Evolutionary conservation across 2,113 vertebrate genomes (phyloP), one percentile per base, ranked within the genome.

Genomic region (Amphilophus citrinellus): DNA sequence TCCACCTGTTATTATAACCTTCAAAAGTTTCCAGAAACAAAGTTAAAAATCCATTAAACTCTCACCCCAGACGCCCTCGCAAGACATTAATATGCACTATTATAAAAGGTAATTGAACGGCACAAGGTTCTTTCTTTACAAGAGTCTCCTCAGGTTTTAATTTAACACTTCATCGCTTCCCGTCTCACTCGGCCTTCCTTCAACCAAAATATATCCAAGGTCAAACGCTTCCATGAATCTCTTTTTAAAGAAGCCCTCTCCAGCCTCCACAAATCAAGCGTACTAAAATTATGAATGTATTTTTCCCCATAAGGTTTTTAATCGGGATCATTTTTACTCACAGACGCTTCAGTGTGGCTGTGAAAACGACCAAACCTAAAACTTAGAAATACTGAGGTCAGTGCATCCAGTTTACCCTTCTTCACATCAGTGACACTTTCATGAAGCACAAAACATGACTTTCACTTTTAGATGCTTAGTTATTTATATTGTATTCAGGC

Each of bases 101-200:
- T 63, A 32, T 62, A 9, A 77, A 79, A 73, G 27, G 27, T 73
- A 73, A 73, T 73, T 56, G 68, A 73, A 71, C 20, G 78, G n/a
- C 24, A 5, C n/a, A 10, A 61, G 44, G 35, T 53, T 61, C 39
- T 83, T 65, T 10, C 56, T 44, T 61, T 76, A 62, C 35, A n/a
- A 77, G 42, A 22, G 60, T 60, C 44, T 80, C 68, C 42, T 68
- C 11, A 7, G 63, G 17, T 30, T 75, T 82, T 65, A 60, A 84
- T 75, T 81, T 56, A 35, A 18, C 60, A 66, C 76, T 76, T 61
- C 83, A 76, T 61, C 27, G 61, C 65, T 60, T 44, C 50, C 32
- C 5, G 20, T 27, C 62, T 30, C 47, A 10, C 77, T 73, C 22
- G 15, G 79, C 65, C 47, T 62, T 61, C 77, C 44, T 58, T 20